These are phyloP conservation scores for Rhipidura dahli DNA, from an alignment of 2,113 vertebrate genomes.

Conservation along the genomic window DNA sequence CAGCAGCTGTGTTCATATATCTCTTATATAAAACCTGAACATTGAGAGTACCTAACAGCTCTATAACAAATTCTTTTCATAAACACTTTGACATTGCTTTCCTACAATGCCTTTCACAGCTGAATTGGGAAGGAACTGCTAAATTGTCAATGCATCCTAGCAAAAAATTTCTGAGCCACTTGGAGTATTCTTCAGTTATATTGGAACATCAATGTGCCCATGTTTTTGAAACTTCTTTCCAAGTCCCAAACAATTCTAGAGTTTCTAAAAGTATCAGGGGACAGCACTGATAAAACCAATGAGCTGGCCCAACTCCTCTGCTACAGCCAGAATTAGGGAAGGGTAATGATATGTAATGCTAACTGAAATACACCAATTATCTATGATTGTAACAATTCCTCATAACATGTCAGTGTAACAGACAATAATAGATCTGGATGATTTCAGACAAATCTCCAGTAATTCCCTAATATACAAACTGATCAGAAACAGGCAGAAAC, in stretches of 20 bases:
- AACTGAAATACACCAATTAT: not conserved
- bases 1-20: not conserved
- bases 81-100: not conserved
- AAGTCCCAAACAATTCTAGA: not conserved
- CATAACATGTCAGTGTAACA: not conserved
- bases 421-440: not conserved
- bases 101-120: not conserved
- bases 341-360: not conserved
- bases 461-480: not conserved
- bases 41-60: not conserved
- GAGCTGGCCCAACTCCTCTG: not conserved
- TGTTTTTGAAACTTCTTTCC: not conserved
- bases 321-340: not conserved
- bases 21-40: not conserved
- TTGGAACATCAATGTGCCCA: not conserved
- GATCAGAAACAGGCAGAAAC: not conserved
- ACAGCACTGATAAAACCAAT: not conserved
- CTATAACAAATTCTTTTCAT: not conserved
- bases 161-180: not conserved
- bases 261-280: not conserved
- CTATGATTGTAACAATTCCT: not conserved
- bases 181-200: not conserved
- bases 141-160: not conserved
- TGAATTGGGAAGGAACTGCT: not conserved
- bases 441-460: not conserved